Base-by-base conservation (phyloP, 2,797 vertebrate species). In the Micropoecilia bifurca region DNA sequence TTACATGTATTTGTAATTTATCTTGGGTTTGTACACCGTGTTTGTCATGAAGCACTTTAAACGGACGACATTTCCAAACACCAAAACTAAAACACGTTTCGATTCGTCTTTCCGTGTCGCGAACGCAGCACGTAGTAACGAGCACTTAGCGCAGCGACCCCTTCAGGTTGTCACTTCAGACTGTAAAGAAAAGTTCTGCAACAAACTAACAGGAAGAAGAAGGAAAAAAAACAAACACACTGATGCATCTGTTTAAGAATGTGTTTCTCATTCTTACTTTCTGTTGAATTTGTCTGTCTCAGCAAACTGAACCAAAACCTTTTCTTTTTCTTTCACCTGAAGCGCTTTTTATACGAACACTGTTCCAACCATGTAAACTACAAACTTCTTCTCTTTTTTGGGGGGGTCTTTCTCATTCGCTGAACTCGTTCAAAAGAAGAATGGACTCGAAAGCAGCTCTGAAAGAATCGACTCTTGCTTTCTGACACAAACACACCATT, bases 31-130 rank as follows among this genome's bases (percentile, higher is more conserved):
- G 85, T 85, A 84, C 92, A 91, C 91, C 94, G 94, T 96, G 93
- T 96, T 93, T 93, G 93, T 96, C 82, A 92, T 96, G 92, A 96
- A 95, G 97, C 98, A 99, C 98, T 99, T 99, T 99, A 99, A 97
- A 96, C 79, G 85, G 90, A 88, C 88, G 91, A 88, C 89, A 84
- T 90, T 93, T 93, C 79, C 87, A 90, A 93, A 93, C 87, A 87
- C 92, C 92, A 94, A 93, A 12, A 94, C 89, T 90, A 41, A 41
- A 41, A 41, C 41, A 41, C 7, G 41, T 41, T 41, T 41, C 61
- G 68, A 77, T 30, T 4, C 53, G 55, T 83, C 59, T 80, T 88
- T 81, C 63, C 77, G 85, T 87, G 83, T 85, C 45, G 74, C 43
- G 76, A 81, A 84, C 39, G 81, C 50, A 90, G 69, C 71, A 83